Evolutionary conservation across 2,888 invertebrate genomes (phyloP).

Genomic region (Drosophila mayaguana): DNA sequence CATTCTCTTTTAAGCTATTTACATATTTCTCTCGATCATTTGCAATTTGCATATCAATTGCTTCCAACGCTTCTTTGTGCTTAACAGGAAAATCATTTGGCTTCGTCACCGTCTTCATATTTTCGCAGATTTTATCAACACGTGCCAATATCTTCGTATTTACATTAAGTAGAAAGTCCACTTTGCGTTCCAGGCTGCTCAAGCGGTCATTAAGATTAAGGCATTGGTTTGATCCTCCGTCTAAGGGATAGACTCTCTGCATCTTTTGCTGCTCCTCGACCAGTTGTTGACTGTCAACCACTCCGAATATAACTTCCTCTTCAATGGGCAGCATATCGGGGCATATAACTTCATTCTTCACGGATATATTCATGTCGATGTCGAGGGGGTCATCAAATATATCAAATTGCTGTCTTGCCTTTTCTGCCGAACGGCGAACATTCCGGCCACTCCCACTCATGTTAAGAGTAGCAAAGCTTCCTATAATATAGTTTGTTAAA

Average conservation of each 20-base stretch:
- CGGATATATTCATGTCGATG: slow-evolving; percentile 28
- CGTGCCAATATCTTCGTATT: slow-evolving; percentile 51
- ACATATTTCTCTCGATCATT: slow-evolving; percentile 48
- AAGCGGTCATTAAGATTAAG: slow-evolving; percentile 37
- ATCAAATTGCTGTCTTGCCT: neutral
- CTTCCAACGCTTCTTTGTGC: slow-evolving; percentile 33
- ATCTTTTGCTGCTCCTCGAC: slow-evolving; percentile 43
- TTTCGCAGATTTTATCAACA: slow-evolving; percentile 49
- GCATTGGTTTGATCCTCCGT: slow-evolving; percentile 15
- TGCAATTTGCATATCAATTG: slow-evolving; percentile 42
- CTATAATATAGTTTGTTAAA: neutral
- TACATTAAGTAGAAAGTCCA: slow-evolving; percentile 46
- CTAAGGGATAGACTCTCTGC: slow-evolving; percentile 28
- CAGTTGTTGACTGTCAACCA: slow-evolving; percentile 43
- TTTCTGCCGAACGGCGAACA: slow-evolving; percentile 8
- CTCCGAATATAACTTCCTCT: slow-evolving; percentile 34
- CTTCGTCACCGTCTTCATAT: slow-evolving; percentile 15
- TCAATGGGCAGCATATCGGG: slow-evolving; percentile 27
- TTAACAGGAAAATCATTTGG: slow-evolving; percentile 47
- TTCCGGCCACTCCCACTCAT: slow-evolving; percentile 30
- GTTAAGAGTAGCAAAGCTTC: neutral
- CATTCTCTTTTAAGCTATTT: slow-evolving; percentile 6
- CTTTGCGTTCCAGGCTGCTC: slow-evolving; percentile 47
- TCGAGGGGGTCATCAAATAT: slow-evolving; percentile 49
- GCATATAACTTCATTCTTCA: slow-evolving; percentile 39